Base-by-base conservation (phyloP, 2,888 invertebrate species). In the Lasioglossum leucozonium region DNA sequence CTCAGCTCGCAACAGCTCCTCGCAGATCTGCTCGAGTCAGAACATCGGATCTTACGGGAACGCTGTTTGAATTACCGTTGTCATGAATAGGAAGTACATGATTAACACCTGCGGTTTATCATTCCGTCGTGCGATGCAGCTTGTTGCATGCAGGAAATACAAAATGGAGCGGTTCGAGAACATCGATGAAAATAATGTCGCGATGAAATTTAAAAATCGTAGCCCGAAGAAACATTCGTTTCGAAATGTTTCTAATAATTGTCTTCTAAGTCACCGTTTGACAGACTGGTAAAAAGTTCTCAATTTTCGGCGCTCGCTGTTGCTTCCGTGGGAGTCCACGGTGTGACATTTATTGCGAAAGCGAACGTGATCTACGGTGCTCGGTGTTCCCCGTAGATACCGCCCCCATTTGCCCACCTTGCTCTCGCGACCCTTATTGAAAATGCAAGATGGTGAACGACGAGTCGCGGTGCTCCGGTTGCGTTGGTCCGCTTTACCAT, bases 341-440 rank as follows among this genome's bases (percentile, higher is more conserved):
- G 58, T 51, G 74, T 47, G 47, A 79, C 69, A 58, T 79, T 82
- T 79, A 82, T 79, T 75, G 47, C 62, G 22, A 67, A 62, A 16
- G 30, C 47, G 40, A 47, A 74, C 74, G 69, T 58, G 69, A 82
- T 79, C 74, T 62, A 75, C 47, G 58, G 58, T 51, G 51, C 8
- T 51, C 51, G 22, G 22, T 22, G 22, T 51, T 51, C 51, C 22
- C 18, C 51, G 22, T 3, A 51, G 10, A 58, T 58, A 47, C 47
- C 26, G 3, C 51, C 11, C 22, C 16, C 18, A 67, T 34, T 30
- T 44, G 55, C 6, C 30, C 26, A 8, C 10, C 34, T 72, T 55
- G 4, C 55, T 37, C 13, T n/a, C 8, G 26, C 72, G 5, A 40
- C 26, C 26, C 34, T 62, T 65, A 51, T 72, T 18, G 72, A 40